phyloP scores from a whole-genome alignment of 2,113 vertebrate genomes.

The Periophthalmus modestus region DNA sequence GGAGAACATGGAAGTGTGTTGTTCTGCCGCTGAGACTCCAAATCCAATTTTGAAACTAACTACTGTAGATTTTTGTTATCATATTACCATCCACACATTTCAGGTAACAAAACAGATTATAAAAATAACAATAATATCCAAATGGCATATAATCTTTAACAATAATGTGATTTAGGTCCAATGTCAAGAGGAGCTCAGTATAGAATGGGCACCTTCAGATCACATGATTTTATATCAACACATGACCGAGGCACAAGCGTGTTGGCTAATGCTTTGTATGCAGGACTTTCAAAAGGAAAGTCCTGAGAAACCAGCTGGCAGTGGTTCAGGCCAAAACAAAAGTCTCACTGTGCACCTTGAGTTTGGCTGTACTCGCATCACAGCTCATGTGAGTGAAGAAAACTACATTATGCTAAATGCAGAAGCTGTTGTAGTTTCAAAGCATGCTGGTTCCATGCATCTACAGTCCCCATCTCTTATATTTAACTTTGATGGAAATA shows the following conservation, averaged over 20 bases:
- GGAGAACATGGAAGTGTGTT: slow-evolving; percentile 89
- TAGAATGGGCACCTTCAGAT: slow-evolving; percentile 88
- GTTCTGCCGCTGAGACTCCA: slow-evolving; percentile 81
- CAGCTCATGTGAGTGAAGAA: slow-evolving; percentile 82
- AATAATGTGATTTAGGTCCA: slow-evolving; percentile 76
- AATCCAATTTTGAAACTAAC: slow-evolving; percentile 81
- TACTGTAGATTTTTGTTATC: slow-evolving; percentile 81
- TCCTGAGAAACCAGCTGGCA: not conserved
- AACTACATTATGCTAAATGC: slow-evolving; percentile 85
- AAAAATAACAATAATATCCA: not conserved
- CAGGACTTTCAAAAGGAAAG: slow-evolving; percentile 13
- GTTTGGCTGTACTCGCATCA: slow-evolving; percentile 81
- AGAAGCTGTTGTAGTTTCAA: slow-evolving; percentile 77
- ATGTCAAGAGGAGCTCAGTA: slow-evolving; percentile 80
- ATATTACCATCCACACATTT: slow-evolving; percentile 83
- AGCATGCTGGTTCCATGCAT: slow-evolving; percentile 73
- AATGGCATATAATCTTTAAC: not conserved
- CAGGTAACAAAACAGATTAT: slow-evolving; percentile 78
- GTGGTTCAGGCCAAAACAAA: slow-evolving; percentile 18
- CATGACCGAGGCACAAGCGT: slow-evolving; percentile 79
- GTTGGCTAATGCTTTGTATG: slow-evolving; percentile 67
- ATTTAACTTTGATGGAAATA: slow-evolving; percentile 89
- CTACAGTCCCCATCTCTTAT: slow-evolving; percentile 81
- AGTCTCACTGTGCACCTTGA: slow-evolving; percentile 79
- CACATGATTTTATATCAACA: slow-evolving; percentile 97